Evolutionary conservation across 2,113 vertebrate genomes (phyloP), one percentile per base, ranked within the genome.

Genomic region (Dipodomys ordii): DNA sequence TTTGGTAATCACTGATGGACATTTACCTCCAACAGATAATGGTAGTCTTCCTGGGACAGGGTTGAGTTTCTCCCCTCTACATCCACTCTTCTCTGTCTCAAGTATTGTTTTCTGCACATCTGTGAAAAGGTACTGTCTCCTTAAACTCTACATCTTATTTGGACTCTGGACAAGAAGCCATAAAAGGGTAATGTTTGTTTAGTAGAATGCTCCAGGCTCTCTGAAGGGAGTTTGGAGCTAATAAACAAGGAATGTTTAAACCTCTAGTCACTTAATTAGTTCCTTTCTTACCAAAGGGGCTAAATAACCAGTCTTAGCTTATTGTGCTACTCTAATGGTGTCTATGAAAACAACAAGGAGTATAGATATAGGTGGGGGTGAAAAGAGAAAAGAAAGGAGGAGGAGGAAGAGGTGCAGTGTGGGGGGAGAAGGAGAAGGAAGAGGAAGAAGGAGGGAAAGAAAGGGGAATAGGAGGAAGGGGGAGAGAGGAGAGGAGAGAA

Each of bases 231-330:
- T 95, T 87, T 81, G 74, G 90, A 93, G 90, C 44, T 89, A 96
- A 93, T 93, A 88, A 96, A 94, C 86, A 94, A 69, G 9, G 72
- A 92, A 92, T 88, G 81, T 96, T 60, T 96, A 89, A 96, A 71
- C 73, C 92, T 92, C 88, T 90, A 93, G 90, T 95, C 90, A 96
- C 60, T 95, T 95, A 96, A 96, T 96, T 95, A 94, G 93, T 74
- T 94, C 46, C 73, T 74, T 92, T 93, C 94, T 94, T 92, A 95
- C 92, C 72, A 92, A 78, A 91, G 93, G 39, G 27, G 65, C 68
- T 95, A 80, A 92, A 92, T 94, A 86, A 97, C 72, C 81, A 92
- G 39, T 93, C 73, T 90, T 83, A 82, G 71, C 28, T 91, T 93
- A 74, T 30, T 85, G 87, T 84, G 60, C 32, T 78, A 74, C 65